Evolutionary conservation across 2,113 vertebrate genomes (phyloP).

Genomic region (Brachirus orientalis): DNA sequence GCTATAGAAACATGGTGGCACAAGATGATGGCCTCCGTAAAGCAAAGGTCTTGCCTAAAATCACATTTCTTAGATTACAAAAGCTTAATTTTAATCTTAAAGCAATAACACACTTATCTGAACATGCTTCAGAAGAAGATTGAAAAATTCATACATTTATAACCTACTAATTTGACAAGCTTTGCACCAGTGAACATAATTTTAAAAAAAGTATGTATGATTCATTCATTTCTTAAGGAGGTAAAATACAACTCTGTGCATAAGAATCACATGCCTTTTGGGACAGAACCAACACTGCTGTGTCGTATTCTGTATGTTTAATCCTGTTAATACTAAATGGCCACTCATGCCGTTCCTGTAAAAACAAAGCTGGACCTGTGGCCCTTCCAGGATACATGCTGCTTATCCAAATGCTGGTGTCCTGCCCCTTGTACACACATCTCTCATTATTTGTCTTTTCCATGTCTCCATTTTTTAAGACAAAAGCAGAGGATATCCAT

Average conservation of each 20-base stretch:
- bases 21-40: too few relatives aligned
- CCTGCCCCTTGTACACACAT: slow-evolving; percentile 59
- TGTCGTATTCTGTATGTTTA: background rate
- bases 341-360: slow-evolving; percentile 14
- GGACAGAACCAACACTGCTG: background rate
- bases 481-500: slow-evolving; percentile 79
- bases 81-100: too few relatives aligned
- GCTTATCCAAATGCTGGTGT: slow-evolving; percentile 41
- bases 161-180: background rate
- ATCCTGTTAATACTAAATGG: slow-evolving; percentile 30
- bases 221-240: background rate
- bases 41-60: too few relatives aligned
- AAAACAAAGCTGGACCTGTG: slow-evolving; percentile 58
- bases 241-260: background rate
- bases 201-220: background rate
- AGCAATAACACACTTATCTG: too few relatives aligned
- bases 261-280: background rate
- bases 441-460: slow-evolving; percentile 74
- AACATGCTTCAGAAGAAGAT: too few relatives aligned
- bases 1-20: too few relatives aligned
- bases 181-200: background rate
- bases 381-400: slow-evolving; percentile 48
- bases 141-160: background rate
- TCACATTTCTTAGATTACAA: too few relatives aligned
- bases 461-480: slow-evolving; percentile 78